Evolutionary conservation across 2,113 vertebrate genomes (phyloP).

Genomic region (Pristiophorus japonicus): DNA sequence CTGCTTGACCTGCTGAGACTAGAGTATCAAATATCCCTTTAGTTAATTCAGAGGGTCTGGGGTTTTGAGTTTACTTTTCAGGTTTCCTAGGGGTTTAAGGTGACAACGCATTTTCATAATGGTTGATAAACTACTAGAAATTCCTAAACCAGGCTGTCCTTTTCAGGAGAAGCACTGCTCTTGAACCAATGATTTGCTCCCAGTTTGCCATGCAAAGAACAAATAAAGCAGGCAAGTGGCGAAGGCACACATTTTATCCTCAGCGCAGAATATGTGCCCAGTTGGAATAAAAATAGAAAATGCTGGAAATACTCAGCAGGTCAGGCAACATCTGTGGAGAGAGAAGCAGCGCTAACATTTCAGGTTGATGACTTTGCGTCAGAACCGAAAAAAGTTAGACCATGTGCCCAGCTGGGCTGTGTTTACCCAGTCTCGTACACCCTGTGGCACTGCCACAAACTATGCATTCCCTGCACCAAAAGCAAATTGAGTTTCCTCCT

Average conservation of each 20-base stretch:
- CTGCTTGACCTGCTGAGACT: too few relatives aligned
- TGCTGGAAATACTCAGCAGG: too few relatives aligned
- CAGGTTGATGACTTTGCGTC: too few relatives aligned
- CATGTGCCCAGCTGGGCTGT: too few relatives aligned
- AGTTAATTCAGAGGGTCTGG: neutral
- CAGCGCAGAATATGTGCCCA: neutral
- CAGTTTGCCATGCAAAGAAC: neutral
- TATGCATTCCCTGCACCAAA: neutral
- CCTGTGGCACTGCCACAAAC: neutral
- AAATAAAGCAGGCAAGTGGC: too few relatives aligned
- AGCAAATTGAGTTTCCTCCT: neutral
- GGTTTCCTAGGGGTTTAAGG: neutral
- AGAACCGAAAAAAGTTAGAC: too few relatives aligned
- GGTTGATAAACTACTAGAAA: neutral
- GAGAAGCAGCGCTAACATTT: too few relatives aligned
- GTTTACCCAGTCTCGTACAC: neutral
- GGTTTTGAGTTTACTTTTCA: neutral
- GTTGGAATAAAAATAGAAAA: too few relatives aligned
- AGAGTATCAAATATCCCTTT: neutral
- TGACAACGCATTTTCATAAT: neutral
- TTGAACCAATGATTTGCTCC: neutral
- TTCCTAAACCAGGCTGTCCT: neutral
- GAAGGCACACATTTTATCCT: neutral
- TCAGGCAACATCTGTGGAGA: too few relatives aligned
- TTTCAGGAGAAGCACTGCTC: neutral